A percentile compares a stretch with the other conserved stretches of the same genome.
These are phyloP conservation scores for Aurelia aurita DNA, from an alignment of 30 jellyfish, hydroid and myxozoan species.

Conservation along the genomic window DNA sequence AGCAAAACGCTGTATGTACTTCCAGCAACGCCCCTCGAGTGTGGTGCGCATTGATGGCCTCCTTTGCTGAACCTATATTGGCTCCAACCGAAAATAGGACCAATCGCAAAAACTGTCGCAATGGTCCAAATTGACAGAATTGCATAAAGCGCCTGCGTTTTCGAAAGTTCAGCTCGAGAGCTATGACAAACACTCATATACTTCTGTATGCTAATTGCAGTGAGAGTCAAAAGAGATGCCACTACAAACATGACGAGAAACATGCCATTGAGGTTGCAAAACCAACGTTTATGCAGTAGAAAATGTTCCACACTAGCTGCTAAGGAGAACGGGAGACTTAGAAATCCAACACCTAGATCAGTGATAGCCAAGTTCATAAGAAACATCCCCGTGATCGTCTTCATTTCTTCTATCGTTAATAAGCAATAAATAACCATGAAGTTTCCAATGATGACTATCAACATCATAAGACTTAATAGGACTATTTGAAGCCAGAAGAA, in stretches of 20 bases:
- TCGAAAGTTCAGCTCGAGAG: conserved; percentile 6
- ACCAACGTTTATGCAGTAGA: conserved; percentile 31
- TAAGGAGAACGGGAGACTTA: conserved; percentile 54
- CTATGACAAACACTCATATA: conserved; percentile 40
- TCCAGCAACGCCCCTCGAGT: conserved; percentile 24
- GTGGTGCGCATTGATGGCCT: conserved; percentile 82
- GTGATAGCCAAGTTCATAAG: conserved; percentile 65
- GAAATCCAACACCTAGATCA: conserved; percentile 69
- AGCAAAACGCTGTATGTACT: background rate
- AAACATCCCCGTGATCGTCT: conserved; percentile 65
- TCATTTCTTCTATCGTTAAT: conserved; percentile 47
- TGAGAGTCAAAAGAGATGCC: conserved; percentile 59
- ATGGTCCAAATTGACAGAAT: conserved; percentile 61
- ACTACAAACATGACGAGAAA: conserved; percentile 33
- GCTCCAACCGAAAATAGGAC: conserved; percentile 86
- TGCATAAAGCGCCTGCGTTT: background rate
- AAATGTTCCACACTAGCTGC: conserved; percentile 46
- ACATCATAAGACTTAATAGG: conserved; percentile 15
- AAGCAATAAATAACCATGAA: conserved; percentile 52
- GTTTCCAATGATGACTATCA: conserved; percentile 51
- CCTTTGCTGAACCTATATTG: conserved; percentile 48
- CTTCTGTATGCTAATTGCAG: conserved; percentile 62
- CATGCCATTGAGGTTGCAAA: conserved; percentile 56
- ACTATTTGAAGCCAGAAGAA: conserved; percentile 33
- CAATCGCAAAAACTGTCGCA: conserved; percentile 60